Evolutionary conservation across 1,140 invertebrate genomes (phyloP).

Genomic region (Oedothorax gibbosus): DNA sequence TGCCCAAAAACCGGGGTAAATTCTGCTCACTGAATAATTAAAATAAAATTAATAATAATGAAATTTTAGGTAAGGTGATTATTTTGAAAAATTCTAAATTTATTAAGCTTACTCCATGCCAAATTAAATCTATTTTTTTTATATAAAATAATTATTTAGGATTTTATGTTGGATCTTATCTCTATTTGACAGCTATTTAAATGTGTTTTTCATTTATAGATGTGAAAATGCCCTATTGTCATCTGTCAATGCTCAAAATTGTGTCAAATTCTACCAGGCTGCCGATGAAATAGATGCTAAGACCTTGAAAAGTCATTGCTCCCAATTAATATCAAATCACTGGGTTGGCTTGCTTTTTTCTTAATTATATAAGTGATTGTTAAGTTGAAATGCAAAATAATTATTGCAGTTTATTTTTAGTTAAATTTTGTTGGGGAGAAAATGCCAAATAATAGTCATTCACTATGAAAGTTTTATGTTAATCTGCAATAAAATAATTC

Average conservation of each 20-base stretch:
- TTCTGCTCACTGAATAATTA: too few species aligned
- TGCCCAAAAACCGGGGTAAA: too few species aligned
- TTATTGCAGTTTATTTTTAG: background rate
- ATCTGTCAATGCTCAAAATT: conserved; percentile 86
- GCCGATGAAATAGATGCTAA: conserved; percentile 88
- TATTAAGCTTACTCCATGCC: too few species aligned
- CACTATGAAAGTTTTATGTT: background rate
- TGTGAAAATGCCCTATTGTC: conserved; percentile 91
- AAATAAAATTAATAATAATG: too few species aligned
- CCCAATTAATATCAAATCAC: conserved; percentile 89
- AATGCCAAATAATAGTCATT: background rate
- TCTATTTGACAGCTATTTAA: conserved; percentile 15
- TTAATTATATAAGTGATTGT: background rate
- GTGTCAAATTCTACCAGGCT: conserved; percentile 90
- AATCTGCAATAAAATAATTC: too few species aligned
- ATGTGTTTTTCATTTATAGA: conserved; percentile 71
- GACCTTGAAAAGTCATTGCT: conserved; percentile 86
- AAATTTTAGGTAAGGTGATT: too few species aligned
- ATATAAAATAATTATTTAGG: too few species aligned
- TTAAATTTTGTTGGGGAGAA: background rate
- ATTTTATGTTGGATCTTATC: background rate
- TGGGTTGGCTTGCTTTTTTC: conserved; percentile 74
- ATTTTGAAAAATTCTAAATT: too few species aligned
- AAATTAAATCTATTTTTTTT: conserved; percentile 16
- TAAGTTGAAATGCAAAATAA: background rate